phyloP scores from a whole-genome alignment of 2,888 invertebrate genomes.

The Noctua comes region DNA sequence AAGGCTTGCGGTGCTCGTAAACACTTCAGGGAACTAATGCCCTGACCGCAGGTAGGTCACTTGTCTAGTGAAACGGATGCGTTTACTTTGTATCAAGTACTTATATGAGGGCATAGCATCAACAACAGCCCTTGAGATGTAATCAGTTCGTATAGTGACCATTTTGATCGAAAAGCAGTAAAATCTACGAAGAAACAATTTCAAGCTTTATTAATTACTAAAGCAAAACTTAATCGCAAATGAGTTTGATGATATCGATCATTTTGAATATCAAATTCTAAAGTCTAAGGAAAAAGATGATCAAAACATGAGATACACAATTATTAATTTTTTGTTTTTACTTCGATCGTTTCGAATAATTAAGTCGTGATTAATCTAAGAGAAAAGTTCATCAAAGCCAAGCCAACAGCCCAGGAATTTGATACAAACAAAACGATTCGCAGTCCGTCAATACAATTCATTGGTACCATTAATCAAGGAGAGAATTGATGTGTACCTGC shows the following conservation, averaged over 20 bases:
- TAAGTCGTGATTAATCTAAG: neutral
- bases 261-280: neutral
- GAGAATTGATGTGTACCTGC: constrained; percentile 74
- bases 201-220: too few relatives aligned
- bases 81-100: constrained; percentile 65
- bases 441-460: constrained; percentile 55
- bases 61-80: constrained; percentile 69
- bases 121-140: neutral
- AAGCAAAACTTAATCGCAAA: neutral
- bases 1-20: constrained; percentile 79
- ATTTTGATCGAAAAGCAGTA: neutral
- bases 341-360: neutral
- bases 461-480: constrained; percentile 73
- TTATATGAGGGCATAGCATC: constrained; percentile 20
- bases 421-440: constrained; percentile 51
- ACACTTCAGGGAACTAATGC: constrained; percentile 85
- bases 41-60: constrained; percentile 86
- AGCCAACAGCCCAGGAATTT: constrained; percentile 23
- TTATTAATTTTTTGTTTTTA: too few relatives aligned
- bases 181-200: neutral
- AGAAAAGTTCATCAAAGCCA: constrained; percentile 5
- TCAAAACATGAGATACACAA: too few relatives aligned
- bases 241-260: neutral
- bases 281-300: neutral
- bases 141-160: neutral